phyloP scores from a whole-genome alignment of 2,113 vertebrate species.

The Peromyscus leucopus region DNA sequence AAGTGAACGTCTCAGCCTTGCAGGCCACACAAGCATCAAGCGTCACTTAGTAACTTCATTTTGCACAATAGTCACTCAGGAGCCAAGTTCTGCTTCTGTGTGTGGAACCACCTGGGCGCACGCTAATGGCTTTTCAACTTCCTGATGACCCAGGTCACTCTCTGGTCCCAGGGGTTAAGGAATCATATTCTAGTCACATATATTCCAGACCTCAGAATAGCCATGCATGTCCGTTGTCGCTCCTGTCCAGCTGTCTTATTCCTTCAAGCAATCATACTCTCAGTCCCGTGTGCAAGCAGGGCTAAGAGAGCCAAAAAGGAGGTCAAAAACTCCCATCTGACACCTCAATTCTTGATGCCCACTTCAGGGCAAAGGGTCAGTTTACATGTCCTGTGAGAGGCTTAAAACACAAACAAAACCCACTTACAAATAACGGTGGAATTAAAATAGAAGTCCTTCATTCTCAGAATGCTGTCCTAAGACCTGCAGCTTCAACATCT shows the following conservation, averaged over 20 bases:
- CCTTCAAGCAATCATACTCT: background rate
- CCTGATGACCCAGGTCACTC: slow-evolving; percentile 25
- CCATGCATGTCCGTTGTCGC: background rate
- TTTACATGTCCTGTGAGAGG: background rate
- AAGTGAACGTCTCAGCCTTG: background rate
- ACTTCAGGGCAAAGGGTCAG: background rate
- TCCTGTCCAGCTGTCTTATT: background rate
- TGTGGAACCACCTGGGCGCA: background rate
- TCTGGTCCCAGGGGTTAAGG: background rate
- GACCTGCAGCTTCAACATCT: background rate
- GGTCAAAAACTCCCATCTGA: too few relatives aligned
- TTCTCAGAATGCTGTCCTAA: background rate
- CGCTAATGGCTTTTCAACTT: background rate
- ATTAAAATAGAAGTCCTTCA: background rate
- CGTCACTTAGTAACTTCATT: slow-evolving; percentile 45
- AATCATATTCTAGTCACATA: slow-evolving; percentile 51
- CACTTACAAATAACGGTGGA: background rate
- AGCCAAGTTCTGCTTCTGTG: slow-evolving; percentile 19
- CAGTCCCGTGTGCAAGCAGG: background rate
- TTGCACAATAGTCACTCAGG: background rate
- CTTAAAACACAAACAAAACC: background rate
- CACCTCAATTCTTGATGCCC: background rate
- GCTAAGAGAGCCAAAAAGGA: too few relatives aligned
- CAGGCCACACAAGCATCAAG: background rate
- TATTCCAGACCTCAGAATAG: slow-evolving; percentile 2